Base-by-base conservation (phyloP, 2,888 invertebrate species). In the Clunio marinus region DNA sequence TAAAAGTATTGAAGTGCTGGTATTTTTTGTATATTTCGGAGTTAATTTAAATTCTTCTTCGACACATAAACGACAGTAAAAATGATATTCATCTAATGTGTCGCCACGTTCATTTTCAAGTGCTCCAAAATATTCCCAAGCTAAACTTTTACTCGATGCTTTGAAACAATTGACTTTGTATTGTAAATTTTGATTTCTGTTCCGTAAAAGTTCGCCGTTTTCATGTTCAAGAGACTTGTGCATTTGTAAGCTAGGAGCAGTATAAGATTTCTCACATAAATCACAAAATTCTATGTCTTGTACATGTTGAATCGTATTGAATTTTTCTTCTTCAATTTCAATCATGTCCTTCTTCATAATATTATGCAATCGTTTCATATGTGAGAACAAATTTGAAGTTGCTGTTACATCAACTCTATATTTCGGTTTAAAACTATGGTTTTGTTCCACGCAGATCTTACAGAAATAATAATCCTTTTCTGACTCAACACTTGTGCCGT, bases 151-250 rank as follows among this genome's bases (percentile, higher is more conserved):
- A 15, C 57, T 57, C 13, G 57, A 57, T 4, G 24, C 25, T 15
- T 57, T 57, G 25, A 57, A 57, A 22, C 57, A 57, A 27, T 57
- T 57, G 3, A 57, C 57, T 24, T 24, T 57, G 57, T 57, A 57
- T 4, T 4, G 8, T 2, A 25, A 27, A 20, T 5, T 51, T 22
- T 17, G n/a, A 2, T 57, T 15, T 4, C 13, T 27, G 2, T 2
- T 2, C 2, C 27, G 25, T 20, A 2, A 25, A 10, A n/a, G 2
- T n/a, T 25, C 27, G 17, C 27, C 57, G n/a, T 24, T 27, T 27
- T 13, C 13, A 57, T 57, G 57, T 25, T 57, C 57, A 25, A 57
- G 24, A 5, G n/a, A 7, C 5, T 8, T 57, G 27, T 57, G 57
- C 24, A 57, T 57, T 17, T 13, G 3, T 15, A 57, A 8, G n/a